Base-by-base conservation (phyloP, 2,797 vertebrate species). In the Anabas testudineus region DNA sequence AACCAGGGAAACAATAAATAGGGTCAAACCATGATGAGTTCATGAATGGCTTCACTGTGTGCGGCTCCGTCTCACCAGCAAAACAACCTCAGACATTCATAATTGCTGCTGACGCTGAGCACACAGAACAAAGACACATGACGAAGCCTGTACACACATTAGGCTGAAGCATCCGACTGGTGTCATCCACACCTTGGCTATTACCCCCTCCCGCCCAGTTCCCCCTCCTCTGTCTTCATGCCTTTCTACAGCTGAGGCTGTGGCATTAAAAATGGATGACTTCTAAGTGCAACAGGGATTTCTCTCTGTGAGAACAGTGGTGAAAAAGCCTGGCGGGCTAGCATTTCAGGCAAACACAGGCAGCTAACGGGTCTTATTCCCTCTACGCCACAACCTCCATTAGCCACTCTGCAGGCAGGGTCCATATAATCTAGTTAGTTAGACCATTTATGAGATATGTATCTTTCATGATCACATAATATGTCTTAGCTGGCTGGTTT, bases 191-290 rank as follows among this genome's bases (percentile, higher is more conserved):
- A 83, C 74, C 81, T 83, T 51, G 32, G 54, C 76, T 74, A 55
- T 12, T 19, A 75, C 80, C 32, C 81, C 61, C 41, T 42, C 69
- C 28, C n/a, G 2, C 53, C 72, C 46, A 30, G 59, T 39, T 36
- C 46, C 67, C 12, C 24, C 61, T 18, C 68, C 42, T 55, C 69
- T 67, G 70, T 68, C 83, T 80, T 80, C 79, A 78, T 85, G 85
- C 85, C 72, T 84, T 82, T 83, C 87, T 87, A 91, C 90, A 93
- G 90, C 90, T 90, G 89, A 88, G 90, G 80, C 88, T 69, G 82
- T 73, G 36, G 74, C 90, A 94, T 94, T 94, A 95, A 94, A 94
- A 94, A 94, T 94, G 89, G 82, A 95, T 95, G 91, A 92, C 88
- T 90, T 89, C 91, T 93, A 94, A 94, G 93, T 95, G 91, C 92